Evolutionary conservation across 2,113 vertebrate genomes (phyloP).

Genomic region (Saimiri boliviensis): DNA sequence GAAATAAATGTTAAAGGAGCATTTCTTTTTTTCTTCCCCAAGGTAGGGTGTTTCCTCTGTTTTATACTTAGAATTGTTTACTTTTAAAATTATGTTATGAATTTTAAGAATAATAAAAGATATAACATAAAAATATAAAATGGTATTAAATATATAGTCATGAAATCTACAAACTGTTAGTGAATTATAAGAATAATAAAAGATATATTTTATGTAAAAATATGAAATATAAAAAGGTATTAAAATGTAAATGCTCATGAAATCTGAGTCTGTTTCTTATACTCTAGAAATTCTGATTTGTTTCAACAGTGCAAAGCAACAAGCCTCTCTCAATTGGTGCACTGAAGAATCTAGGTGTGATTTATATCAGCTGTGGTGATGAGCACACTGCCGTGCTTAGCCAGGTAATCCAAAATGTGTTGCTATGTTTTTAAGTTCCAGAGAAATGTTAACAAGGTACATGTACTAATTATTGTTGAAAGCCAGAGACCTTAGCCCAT

Average conservation of each 20-base stretch:
- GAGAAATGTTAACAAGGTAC: not conserved
- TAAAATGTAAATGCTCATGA: not conserved
- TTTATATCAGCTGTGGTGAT: constrained; percentile 93
- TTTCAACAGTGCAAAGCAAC: constrained; percentile 82
- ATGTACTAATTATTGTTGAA: not conserved
- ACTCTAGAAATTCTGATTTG: constrained; percentile 34
- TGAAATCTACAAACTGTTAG: not conserved
- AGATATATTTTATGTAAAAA: not conserved
- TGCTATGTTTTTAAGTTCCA: not conserved
- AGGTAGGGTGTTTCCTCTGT: not conserved
- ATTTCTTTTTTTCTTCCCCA: not conserved
- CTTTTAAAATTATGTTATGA: not conserved
- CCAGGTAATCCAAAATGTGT: constrained; percentile 86
- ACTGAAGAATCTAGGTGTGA: constrained; percentile 91
- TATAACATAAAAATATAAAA: not conserved
- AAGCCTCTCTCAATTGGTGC: constrained; percentile 90
- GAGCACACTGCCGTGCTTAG: constrained; percentile 88
- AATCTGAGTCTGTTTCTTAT: not conserved
- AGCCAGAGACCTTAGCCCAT: not conserved
- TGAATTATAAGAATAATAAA: not conserved
- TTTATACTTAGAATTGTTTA: not conserved
- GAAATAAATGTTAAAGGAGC: not conserved
- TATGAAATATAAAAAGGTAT: not conserved
- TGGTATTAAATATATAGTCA: not conserved
- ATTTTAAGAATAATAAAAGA: not conserved